Evolutionary conservation across 2,797 vertebrate genomes (phyloP), one percentile per base, ranked within the genome.

Genomic region (Lithobates sylvaticus): DNA sequence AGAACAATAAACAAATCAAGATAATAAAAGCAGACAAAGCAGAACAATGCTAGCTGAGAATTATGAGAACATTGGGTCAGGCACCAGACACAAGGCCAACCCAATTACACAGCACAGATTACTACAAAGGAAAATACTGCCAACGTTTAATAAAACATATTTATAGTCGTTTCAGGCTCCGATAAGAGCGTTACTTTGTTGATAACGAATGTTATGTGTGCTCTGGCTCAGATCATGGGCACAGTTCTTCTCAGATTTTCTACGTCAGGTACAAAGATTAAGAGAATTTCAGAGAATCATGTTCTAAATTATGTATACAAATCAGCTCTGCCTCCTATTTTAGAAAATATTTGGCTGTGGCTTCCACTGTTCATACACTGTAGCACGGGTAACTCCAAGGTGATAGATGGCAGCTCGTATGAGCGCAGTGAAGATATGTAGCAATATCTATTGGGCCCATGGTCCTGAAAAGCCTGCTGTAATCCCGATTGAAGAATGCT

Each of bases 131-230:
- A 29, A 67, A 29, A 67, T 29, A 67, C 65, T 67, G 65, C 65
- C 65, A 58, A 42, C 29, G 26, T 44, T 78, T 78, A 67, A 29
- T 78, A 79, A 79, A 69, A 67, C 65, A 69, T 68, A 68, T 79
- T 69, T 69, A 68, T 79, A 29, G 32, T 26, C 34, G 26, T 79
- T 29, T 47, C 9, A 68, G 64, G 18, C 26, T 29, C 10, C 9
- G 18, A 47, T 50, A 23, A 47, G 65, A 32, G 13, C 26, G 65
- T 29, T 67, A 13, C 12, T 67, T 67, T 67, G 65, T 67, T 67
- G 65, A 29, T 67, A 67, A 67, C 65, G 29, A 67, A 67, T 67
- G 65, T 67, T 67, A n/a, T 26, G 65, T 29, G 65, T 26, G 65
- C 5, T 67, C 65, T 15, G 65, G 65, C 26, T 67, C 12, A 67